Conservation (phyloP, 2,888 invertebrate species). For the Choristoneura rosaceana region DNA sequence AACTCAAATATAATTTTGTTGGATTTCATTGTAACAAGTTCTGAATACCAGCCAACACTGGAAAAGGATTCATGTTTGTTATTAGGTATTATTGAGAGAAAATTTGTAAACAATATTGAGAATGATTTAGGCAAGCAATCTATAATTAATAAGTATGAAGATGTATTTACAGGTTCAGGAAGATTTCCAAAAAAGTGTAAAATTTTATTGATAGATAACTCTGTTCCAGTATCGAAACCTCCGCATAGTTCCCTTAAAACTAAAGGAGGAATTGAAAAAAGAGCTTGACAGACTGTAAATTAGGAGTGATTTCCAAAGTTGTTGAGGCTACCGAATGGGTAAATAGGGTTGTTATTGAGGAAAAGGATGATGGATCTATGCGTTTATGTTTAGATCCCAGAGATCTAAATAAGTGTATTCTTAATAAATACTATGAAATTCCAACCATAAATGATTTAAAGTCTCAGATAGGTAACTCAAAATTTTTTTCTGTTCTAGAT, state of each 20-base stretch:
- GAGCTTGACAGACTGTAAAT: slow-evolving; percentile 12
- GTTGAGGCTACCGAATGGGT: slow-evolving; percentile 33
- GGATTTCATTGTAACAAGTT: slow-evolving; percentile 8
- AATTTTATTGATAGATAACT: slow-evolving; percentile 1
- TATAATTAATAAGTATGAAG: slow-evolving; percentile 2
- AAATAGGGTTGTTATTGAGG: slow-evolving; percentile 31
- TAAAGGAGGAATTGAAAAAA: slow-evolving; percentile 17
- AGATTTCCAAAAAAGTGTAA: not conserved
- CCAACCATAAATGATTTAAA: slow-evolving; percentile 21
- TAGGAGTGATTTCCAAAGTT: slow-evolving; percentile 30
- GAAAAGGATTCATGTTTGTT: not conserved
- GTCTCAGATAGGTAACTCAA: slow-evolving; percentile 13
- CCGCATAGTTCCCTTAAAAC: slow-evolving; percentile 22
- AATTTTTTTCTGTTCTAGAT: slow-evolving; percentile 25
- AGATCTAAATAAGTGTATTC: slow-evolving; percentile 28
- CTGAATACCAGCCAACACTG: not conserved
- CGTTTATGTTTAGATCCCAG: slow-evolving; percentile 26
- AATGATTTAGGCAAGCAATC: not conserved
- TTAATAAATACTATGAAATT: slow-evolving; percentile 23
- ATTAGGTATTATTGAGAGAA: not conserved
- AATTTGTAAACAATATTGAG: slow-evolving; percentile 1
- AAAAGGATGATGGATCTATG: slow-evolving; percentile 24
- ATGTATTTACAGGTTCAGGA: slow-evolving; percentile 1
- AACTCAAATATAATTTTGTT: not conserved
- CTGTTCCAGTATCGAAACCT: slow-evolving; percentile 19